Evolutionary conservation across 2,888 invertebrate genomes (phyloP).

Genomic region (Plebejus argus): DNA sequence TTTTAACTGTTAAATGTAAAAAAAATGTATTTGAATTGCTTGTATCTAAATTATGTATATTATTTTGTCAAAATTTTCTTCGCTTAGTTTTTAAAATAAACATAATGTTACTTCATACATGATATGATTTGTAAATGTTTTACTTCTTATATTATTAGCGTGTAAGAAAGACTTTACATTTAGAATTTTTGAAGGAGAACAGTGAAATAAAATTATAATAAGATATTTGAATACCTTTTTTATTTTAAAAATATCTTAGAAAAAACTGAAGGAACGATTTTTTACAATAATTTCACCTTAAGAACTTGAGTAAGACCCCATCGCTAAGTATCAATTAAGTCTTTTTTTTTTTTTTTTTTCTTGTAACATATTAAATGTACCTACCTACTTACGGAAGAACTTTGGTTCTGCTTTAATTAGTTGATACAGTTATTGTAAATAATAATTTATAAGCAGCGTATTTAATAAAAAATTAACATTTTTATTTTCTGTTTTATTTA

Average conservation of each 20-base stretch:
- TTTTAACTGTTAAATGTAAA: background rate
- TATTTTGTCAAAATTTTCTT: background rate
- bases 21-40: background rate
- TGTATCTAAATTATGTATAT: background rate
- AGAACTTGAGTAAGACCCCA: background rate
- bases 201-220: no score
- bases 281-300: no score
- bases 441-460: slow-evolving; percentile 68
- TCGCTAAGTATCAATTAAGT: background rate
- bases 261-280: no score
- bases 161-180: background rate
- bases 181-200: background rate
- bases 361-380: slow-evolving; percentile 41
- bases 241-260: no score
- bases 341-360: slow-evolving; percentile 23
- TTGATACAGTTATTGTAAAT: slow-evolving; percentile 63
- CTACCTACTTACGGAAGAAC: slow-evolving; percentile 52
- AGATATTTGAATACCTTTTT: no score
- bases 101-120: background rate
- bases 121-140: background rate
- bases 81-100: background rate
- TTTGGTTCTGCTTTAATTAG: slow-evolving; percentile 77
- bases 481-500: slow-evolving; percentile 43
- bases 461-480: slow-evolving; percentile 70
- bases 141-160: background rate